Conservation (phyloP, 2,113 vertebrate species). For the Macrotus californicus region DNA sequence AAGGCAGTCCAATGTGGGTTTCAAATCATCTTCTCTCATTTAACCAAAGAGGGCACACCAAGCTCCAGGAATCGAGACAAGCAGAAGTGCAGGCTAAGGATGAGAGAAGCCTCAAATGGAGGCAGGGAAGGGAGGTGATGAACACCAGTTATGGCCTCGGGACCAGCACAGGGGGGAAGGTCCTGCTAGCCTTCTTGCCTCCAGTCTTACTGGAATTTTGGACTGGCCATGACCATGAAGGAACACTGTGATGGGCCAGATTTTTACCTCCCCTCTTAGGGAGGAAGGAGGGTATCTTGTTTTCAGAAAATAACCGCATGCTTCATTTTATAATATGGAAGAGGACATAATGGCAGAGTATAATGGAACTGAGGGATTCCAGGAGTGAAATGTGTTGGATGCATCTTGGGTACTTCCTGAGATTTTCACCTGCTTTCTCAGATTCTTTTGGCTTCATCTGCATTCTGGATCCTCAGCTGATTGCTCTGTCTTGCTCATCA, state of each 20-base stretch:
- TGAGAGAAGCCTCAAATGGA: not conserved
- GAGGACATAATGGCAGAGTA: not conserved
- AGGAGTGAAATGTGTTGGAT: not conserved
- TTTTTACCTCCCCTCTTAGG: not conserved
- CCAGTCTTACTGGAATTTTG: not conserved
- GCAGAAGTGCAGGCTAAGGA: not conserved
- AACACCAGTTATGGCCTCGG: not conserved
- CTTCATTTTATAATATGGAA: not conserved
- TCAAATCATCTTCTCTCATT: not conserved
- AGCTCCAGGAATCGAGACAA: not conserved
- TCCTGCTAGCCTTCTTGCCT: not conserved
- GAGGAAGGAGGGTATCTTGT: not conserved
- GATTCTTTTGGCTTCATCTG: not conserved
- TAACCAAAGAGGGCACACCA: not conserved
- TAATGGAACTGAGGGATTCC: not conserved
- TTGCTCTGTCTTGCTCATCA: no score
- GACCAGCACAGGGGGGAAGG: not conserved
- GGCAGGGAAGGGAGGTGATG: not conserved
- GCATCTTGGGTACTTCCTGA: not conserved
- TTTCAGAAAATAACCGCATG: not conserved
- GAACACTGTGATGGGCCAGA: not conserved
- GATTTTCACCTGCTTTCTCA: not conserved
- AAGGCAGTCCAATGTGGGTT: not conserved
- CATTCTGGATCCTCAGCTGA: no score
- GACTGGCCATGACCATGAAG: not conserved